Conservation (phyloP, 30 jellyfish, hydroid and myxozoan species). For the Aurelia coerulea region DNA sequence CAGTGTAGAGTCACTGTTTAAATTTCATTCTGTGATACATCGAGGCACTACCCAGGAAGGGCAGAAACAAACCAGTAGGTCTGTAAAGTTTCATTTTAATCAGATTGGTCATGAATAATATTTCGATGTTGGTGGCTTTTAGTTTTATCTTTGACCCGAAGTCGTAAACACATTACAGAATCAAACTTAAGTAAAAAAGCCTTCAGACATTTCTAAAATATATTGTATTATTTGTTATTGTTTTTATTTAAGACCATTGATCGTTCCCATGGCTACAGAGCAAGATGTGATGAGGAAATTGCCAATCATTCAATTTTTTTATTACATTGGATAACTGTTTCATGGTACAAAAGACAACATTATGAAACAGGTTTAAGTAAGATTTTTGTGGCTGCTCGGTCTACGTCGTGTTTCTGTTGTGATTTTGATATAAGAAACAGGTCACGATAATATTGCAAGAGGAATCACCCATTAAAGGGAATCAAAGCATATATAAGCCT, state of each 20-base stretch:
- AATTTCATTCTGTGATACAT: no score
- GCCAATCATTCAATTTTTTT: constrained; percentile 30
- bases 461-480: no score
- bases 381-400: constrained; percentile 2
- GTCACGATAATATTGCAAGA: no score
- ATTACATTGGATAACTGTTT: constrained; percentile 40
- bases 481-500: no score
- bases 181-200: no score
- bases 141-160: background rate
- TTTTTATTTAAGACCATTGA: background rate
- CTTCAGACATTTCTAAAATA: no score
- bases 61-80: no score
- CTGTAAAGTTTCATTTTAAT: no score
- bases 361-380: background rate
- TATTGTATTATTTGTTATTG: background rate
- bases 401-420: no score
- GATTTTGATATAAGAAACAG: no score
- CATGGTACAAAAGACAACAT: background rate
- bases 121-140: background rate
- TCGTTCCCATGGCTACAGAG: constrained; percentile 7
- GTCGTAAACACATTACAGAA: background rate
- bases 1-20: no score
- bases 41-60: no score
- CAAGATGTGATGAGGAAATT: constrained; percentile 39
- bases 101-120: background rate